Evolutionary conservation across 2,113 vertebrate species (phyloP).

Genomic region (Channa argus): DNA sequence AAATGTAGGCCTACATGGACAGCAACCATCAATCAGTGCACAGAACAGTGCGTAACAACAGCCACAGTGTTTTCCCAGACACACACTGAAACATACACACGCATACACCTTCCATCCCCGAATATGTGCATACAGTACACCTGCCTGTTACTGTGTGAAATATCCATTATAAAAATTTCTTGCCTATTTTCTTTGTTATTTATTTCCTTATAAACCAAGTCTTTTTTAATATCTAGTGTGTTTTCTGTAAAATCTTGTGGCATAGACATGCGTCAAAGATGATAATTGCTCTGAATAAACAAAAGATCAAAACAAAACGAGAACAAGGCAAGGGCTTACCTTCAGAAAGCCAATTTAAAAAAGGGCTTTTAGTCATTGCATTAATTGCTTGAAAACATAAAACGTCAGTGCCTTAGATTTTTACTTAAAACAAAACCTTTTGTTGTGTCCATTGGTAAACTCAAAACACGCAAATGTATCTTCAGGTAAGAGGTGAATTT

Average conservation of each 20-base stretch:
- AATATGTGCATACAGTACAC: conserved; percentile 54
- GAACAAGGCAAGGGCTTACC: neutral
- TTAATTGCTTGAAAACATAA: neutral
- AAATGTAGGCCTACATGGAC: conserved; percentile 75
- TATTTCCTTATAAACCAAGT: conserved; percentile 14
- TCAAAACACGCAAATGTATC: neutral
- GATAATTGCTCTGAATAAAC: neutral
- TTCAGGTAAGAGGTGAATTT: too few relatives aligned
- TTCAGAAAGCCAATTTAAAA: neutral
- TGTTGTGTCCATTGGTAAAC: neutral
- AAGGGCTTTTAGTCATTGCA: neutral
- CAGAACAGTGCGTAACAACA: conserved; percentile 61
- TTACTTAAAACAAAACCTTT: neutral
- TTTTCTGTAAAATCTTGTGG: neutral
- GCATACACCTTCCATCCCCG: conserved; percentile 43
- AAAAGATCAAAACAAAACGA: neutral
- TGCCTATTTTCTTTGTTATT: conserved; percentile 36
- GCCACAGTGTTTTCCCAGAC: conserved; percentile 53
- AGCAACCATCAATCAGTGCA: conserved; percentile 76
- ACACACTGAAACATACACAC: conserved; percentile 29
- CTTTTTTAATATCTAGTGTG: conserved; percentile 15
- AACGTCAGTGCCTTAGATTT: neutral
- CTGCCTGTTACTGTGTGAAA: conserved; percentile 58
- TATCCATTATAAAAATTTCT: conserved; percentile 31
- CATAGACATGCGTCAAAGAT: neutral